These are phyloP conservation scores for Saccopteryx leptura DNA, from an alignment of 2,113 vertebrate species.

Conservation along the genomic window DNA sequence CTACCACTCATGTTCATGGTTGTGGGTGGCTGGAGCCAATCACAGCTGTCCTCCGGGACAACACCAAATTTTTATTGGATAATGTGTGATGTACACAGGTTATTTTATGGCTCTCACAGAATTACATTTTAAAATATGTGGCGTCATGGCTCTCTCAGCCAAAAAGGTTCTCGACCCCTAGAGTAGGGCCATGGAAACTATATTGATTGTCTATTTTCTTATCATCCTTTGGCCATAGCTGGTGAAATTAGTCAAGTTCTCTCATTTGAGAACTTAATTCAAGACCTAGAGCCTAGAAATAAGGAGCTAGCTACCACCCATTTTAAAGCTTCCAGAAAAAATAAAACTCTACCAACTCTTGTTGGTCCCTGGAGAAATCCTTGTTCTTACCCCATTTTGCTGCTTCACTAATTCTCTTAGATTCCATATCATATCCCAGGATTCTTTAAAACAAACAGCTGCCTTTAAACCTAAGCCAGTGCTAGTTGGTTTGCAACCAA, in stretches of 20 bases:
- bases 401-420: slow-evolving; percentile 71
- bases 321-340: slow-evolving; percentile 32
- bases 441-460: not conserved
- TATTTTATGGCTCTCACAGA: too few species aligned
- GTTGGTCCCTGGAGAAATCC: slow-evolving; percentile 22
- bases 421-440: slow-evolving; percentile 12
- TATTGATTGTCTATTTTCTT: not conserved
- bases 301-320: not conserved
- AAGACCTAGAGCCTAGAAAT: slow-evolving; percentile 40
- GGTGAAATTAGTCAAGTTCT: not conserved
- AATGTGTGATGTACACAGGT: too few species aligned
- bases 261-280: slow-evolving; percentile 49
- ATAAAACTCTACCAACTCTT: slow-evolving; percentile 30
- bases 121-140: too few species aligned
- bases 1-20: too few species aligned
- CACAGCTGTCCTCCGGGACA: too few species aligned
- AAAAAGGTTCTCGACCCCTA: not conserved
- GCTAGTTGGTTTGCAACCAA: slow-evolving; percentile 47
- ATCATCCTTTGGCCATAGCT: not conserved
- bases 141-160: too few species aligned
- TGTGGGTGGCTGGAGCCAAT: too few species aligned
- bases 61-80: too few species aligned
- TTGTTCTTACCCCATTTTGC: slow-evolving; percentile 25
- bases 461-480: slow-evolving; percentile 62
- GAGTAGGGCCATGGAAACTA: not conserved